Percentiles rank a stretch among this genome's conserved stretches.
Conservation (phyloP, 2,888 invertebrate genomes). For the Drosophila anomelani region DNA sequence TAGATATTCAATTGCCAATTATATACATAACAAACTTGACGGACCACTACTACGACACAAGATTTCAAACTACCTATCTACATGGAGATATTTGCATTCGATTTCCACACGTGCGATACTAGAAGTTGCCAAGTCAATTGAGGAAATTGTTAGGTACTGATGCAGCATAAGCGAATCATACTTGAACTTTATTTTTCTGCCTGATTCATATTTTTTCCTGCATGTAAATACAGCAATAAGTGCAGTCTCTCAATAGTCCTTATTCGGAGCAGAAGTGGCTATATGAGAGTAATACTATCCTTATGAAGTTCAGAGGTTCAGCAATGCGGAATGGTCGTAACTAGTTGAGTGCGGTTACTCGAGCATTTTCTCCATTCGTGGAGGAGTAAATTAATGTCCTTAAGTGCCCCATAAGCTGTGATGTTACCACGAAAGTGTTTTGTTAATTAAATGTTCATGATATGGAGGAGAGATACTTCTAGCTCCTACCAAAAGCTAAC, state of each 20-base stretch:
- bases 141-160: not conserved
- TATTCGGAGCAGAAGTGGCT: too few relatives aligned
- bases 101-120: not conserved
- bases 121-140: not conserved
- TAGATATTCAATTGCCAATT: not conserved
- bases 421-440: constrained; percentile 14
- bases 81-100: not conserved
- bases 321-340: constrained; percentile 21
- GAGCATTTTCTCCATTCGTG: not conserved
- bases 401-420: constrained; percentile 29
- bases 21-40: not conserved
- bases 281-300: not conserved
- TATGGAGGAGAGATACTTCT: not conserved
- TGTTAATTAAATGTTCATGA: constrained; percentile 36
- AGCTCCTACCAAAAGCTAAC: constrained; percentile 10
- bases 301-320: not conserved
- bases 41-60: not conserved
- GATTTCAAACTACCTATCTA: not conserved
- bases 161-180: constrained; percentile 11
- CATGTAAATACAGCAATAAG: constrained; percentile 1
- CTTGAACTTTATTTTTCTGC: constrained; percentile 5
- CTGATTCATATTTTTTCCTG: not conserved
- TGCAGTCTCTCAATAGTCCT: not conserved
- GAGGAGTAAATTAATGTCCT: constrained; percentile 31
- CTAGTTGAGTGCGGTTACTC: constrained; percentile 2